Evolutionary conservation across 2,888 invertebrate genomes (phyloP).

Genomic region (Calliphora vomitoria): DNA sequence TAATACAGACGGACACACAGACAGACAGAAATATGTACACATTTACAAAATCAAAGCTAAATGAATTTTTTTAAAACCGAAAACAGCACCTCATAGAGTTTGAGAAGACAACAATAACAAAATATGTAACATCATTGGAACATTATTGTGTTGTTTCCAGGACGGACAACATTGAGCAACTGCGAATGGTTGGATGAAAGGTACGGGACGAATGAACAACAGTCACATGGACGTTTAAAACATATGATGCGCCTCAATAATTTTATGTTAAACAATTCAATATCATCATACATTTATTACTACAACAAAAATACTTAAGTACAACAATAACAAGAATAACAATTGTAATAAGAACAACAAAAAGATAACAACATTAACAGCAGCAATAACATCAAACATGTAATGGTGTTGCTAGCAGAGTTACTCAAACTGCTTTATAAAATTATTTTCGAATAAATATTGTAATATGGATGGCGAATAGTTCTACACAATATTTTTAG

Average conservation of each 20-base stretch:
- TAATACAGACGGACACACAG: neutral
- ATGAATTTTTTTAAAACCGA: conserved; percentile 66
- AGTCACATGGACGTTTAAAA: conserved; percentile 34
- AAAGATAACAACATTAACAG: conserved; percentile 67
- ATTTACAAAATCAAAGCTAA: conserved; percentile 68
- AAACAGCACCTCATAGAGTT: conserved; percentile 72
- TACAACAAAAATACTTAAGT: conserved; percentile 70
- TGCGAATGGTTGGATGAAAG: conserved; percentile 25
- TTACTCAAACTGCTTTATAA: neutral
- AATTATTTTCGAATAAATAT: no score
- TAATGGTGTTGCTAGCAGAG: neutral
- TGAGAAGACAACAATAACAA: conserved; percentile 15
- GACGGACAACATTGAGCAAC: conserved; percentile 20
- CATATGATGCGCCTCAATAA: conserved; percentile 80
- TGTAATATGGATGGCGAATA: no score
- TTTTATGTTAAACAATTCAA: conserved; percentile 84
- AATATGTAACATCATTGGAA: conserved; percentile 41
- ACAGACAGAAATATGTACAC: conserved; percentile 19
- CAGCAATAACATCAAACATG: conserved; percentile 74
- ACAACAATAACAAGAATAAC: conserved; percentile 68
- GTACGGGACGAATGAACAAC: neutral
- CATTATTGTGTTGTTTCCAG: conserved; percentile 38
- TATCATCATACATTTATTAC: conserved; percentile 74
- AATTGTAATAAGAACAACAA: conserved; percentile 61
- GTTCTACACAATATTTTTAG: no score